Conservation (phyloP, 2,888 invertebrate genomes). For the Dorcus hopei region DNA sequence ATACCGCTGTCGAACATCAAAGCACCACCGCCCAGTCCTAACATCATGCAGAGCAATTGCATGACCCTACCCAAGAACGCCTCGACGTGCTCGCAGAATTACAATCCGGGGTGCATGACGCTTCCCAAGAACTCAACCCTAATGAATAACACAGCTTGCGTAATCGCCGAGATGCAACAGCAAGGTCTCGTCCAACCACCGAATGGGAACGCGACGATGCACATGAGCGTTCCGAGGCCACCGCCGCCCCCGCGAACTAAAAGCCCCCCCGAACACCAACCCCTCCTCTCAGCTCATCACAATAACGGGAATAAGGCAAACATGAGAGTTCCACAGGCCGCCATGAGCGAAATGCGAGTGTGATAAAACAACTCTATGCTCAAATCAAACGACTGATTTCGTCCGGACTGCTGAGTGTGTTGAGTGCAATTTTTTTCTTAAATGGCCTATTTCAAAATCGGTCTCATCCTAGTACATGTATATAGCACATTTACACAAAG, state of each 20-base stretch:
- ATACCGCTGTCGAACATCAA: conserved; percentile 52
- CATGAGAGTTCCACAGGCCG: conserved; percentile 73
- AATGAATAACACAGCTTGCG: conserved; percentile 52
- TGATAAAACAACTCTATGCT: conserved; percentile 47
- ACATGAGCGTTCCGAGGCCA: conserved; percentile 56
- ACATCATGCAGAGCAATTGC: conserved; percentile 50
- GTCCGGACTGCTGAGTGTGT: background rate
- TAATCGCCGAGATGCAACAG: conserved; percentile 58
- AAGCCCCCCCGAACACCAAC: conserved; percentile 58
- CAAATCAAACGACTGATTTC: background rate
- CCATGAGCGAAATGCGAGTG: conserved; percentile 88
- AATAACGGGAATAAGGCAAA: conserved; percentile 49
- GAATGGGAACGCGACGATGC: conserved; percentile 58
- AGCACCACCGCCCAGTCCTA: conserved; percentile 60
- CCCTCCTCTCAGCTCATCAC: conserved; percentile 51
- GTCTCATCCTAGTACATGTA: conserved; percentile 22
- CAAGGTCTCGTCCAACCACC: conserved; percentile 59
- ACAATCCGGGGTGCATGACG: conserved; percentile 53
- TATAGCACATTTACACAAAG: conserved; percentile 3
- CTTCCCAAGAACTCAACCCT: conserved; percentile 59
- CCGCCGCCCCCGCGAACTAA: conserved; percentile 57
- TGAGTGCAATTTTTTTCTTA: conserved; percentile 6
- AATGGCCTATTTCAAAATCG: conserved; percentile 33
- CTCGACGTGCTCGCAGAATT: conserved; percentile 40
- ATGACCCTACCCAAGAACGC: conserved; percentile 54